These are phyloP conservation scores for Polydrusus cervinus DNA, from an alignment of 2,888 invertebrate genomes.

Conservation along the genomic window DNA sequence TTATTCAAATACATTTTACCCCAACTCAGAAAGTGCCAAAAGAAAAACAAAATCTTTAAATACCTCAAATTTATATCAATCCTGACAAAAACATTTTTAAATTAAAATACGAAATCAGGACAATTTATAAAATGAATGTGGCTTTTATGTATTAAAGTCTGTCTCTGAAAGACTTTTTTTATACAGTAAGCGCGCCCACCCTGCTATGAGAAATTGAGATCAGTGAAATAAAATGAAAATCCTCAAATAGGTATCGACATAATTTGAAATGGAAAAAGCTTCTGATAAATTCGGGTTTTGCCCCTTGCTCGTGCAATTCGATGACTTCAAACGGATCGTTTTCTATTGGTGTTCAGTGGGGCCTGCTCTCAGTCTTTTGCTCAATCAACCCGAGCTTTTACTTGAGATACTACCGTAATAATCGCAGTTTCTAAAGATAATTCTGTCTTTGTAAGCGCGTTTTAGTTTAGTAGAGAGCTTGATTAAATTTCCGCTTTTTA, in stretches of 20 bases:
- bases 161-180: conserved; percentile 21
- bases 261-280: conserved; percentile 46
- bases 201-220: conserved; percentile 43
- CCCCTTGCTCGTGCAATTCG: conserved; percentile 40
- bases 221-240: conserved; percentile 44
- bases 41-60: background rate
- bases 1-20: no score
- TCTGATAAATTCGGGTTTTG: conserved; percentile 40
- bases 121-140: conserved; percentile 25
- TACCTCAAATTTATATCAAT: background rate
- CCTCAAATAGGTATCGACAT: conserved; percentile 42
- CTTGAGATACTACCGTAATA: conserved; percentile 61
- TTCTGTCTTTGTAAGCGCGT: conserved; percentile 59
- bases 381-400: conserved; percentile 61
- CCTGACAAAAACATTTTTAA: conserved; percentile 13
- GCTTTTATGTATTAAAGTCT: conserved; percentile 29
- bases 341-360: conserved; percentile 53
- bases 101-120: conserved; percentile 26
- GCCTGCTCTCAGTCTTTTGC: conserved; percentile 56
- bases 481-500: conserved; percentile 47
- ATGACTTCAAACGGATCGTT: conserved; percentile 48
- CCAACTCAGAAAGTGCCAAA: background rate
- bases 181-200: conserved; percentile 1
- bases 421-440: conserved; percentile 64
- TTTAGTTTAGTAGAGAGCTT: conserved; percentile 41